These are phyloP conservation scores for Neuroterus valhalla DNA, from an alignment of 1,140 invertebrate species.

Conservation along the genomic window DNA sequence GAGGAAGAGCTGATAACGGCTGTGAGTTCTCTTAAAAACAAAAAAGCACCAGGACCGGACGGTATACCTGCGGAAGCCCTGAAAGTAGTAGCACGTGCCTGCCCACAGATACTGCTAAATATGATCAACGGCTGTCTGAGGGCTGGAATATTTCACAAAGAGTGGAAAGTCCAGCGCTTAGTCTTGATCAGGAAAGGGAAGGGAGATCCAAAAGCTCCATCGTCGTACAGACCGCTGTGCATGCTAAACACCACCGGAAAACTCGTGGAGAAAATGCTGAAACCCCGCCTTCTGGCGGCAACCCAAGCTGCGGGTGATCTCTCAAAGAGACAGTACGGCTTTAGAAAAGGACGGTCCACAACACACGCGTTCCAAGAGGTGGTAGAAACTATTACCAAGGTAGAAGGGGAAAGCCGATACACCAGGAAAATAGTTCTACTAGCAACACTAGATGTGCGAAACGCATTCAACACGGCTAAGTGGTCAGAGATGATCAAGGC, in stretches of 20 bases:
- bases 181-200: slow-evolving; percentile 34
- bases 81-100: not conserved
- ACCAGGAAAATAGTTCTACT: not conserved
- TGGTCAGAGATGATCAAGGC: too few species aligned
- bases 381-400: not conserved
- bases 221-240: slow-evolving; percentile 29
- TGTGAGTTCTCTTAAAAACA: too few species aligned
- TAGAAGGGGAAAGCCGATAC: not conserved
- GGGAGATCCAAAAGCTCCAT: not conserved
- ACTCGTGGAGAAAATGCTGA: not conserved
- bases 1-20: too few species aligned
- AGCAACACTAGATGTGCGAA: slow-evolving; percentile 23
- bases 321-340: slow-evolving; percentile 4
- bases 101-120: not conserved
- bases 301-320: not conserved
- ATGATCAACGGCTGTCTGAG: not conserved
- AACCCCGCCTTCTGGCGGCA: not conserved
- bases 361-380: slow-evolving; percentile 7
- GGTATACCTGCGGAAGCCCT: too few species aligned
- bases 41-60: too few species aligned
- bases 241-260: slow-evolving; percentile 21
- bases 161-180: slow-evolving; percentile 28
- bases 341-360: slow-evolving; percentile 9
- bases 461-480: slow-evolving; percentile 11
- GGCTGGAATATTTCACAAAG: not conserved